phyloP scores from a whole-genome alignment of 2,113 vertebrate genomes.

The Apteryx mantelli region DNA sequence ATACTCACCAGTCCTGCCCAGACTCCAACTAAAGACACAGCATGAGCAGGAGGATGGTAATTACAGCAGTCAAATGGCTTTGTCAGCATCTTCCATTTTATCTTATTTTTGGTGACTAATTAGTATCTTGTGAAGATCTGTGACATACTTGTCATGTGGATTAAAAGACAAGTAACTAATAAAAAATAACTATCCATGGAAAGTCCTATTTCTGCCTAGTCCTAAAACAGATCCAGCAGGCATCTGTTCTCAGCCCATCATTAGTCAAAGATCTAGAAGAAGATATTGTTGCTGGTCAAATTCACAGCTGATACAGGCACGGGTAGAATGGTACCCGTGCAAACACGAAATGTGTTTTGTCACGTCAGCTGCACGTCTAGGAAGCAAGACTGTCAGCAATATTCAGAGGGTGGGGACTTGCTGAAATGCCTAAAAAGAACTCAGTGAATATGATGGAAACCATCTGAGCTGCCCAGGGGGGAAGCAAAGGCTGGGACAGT shows the following conservation, averaged over 20 bases:
- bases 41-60: slow-evolving; percentile 2
- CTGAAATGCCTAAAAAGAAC: not conserved
- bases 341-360: not conserved
- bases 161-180: slow-evolving; percentile 17
- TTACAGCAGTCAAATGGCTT: slow-evolving; percentile 34
- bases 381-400: not conserved
- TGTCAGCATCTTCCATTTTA: slow-evolving; percentile 30
- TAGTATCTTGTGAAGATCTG: slow-evolving; percentile 9
- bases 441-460: not conserved
- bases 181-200: not conserved
- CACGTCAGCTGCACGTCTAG: not conserved
- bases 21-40: not conserved
- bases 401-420: not conserved
- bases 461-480: not conserved
- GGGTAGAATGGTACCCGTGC: not conserved
- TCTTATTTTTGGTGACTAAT: slow-evolving; percentile 30
- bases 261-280: not conserved
- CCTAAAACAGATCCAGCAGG: slow-evolving; percentile 8
- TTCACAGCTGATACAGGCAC: not conserved
- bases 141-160: slow-evolving; percentile 21
- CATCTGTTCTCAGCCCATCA: not conserved
- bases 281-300: not conserved
- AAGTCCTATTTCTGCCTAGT: slow-evolving; percentile 3
- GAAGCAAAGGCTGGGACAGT: not conserved
- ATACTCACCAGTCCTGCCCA: slow-evolving; percentile 29